phyloP scores from a whole-genome alignment of 2,888 invertebrate genomes.

The Serripes groenlandicus region DNA sequence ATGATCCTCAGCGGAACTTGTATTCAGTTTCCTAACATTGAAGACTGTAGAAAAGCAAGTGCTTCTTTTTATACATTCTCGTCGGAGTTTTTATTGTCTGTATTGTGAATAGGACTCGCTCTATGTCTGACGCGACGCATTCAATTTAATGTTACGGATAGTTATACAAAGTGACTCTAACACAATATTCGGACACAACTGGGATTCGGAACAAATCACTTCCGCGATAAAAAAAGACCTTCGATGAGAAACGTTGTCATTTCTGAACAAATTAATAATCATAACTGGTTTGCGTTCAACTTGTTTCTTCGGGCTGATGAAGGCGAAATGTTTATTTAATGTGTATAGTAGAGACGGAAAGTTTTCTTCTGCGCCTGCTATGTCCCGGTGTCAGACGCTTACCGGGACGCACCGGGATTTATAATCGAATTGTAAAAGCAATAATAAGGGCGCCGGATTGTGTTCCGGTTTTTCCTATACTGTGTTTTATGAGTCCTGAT shows the following conservation, averaged over 20 bases:
- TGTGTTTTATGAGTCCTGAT: not conserved
- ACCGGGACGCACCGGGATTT: not conserved
- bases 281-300: not conserved
- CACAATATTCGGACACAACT: conserved; percentile 8
- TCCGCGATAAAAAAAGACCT: conserved; percentile 1
- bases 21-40: too few relatives aligned
- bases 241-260: conserved; percentile 5
- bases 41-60: too few relatives aligned
- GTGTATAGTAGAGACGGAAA: conserved; percentile 13
- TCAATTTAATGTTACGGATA: not conserved
- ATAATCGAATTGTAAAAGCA: conserved; percentile 8
- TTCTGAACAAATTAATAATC: conserved; percentile 17
- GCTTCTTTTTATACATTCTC: too few relatives aligned
- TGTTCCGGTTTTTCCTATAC: not conserved
- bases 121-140: too few relatives aligned
- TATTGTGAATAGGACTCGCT: too few relatives aligned
- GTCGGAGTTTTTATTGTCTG: too few relatives aligned
- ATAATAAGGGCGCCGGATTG: conserved; percentile 2
- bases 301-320: conserved; percentile 15
- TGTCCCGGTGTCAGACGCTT: not conserved
- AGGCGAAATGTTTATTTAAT: conserved; percentile 24
- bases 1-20: too few relatives aligned
- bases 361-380: not conserved
- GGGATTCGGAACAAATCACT: conserved; percentile 28
- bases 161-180: conserved; percentile 18